A percentile compares a stretch with the other conserved stretches of the same genome.
Conservation (phyloP, 2,888 invertebrate species). For the Steinernema carpocapsae region DNA sequence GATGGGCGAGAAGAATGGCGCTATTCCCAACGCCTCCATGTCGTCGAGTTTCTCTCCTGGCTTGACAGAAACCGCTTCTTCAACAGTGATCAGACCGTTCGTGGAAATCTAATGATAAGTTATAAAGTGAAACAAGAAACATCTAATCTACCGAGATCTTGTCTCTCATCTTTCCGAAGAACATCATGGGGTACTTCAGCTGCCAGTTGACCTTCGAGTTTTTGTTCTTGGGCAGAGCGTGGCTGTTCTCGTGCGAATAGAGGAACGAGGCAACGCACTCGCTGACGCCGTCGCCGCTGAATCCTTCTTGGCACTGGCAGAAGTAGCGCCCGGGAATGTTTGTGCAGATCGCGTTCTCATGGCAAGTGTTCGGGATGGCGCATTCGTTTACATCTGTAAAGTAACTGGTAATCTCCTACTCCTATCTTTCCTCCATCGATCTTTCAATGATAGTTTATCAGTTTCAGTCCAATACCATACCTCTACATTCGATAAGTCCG, state of each 20-base stretch:
- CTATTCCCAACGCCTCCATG: conserved; percentile 59
- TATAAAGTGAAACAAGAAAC: no score
- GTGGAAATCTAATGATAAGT: conserved; percentile 57
- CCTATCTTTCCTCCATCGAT: no score
- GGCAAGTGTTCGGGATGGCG: conserved; percentile 55
- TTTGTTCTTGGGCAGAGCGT: conserved; percentile 54
- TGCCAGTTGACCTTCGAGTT: conserved; percentile 58
- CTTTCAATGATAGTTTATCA: no score
- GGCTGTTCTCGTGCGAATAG: conserved; percentile 54
- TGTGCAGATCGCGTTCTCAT: conserved; percentile 62
- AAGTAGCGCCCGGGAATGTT: conserved; percentile 68
- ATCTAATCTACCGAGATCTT: conserved; percentile 52
- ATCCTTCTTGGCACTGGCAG: conserved; percentile 66
- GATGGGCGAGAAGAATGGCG: conserved; percentile 65
- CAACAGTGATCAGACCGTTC: conserved; percentile 61
- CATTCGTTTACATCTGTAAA: conserved; percentile 65
- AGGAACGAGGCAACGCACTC: conserved; percentile 54
- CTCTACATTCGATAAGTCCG: conserved; percentile 60
- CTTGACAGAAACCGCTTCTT: conserved; percentile 47
- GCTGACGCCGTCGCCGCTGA: conserved; percentile 62
- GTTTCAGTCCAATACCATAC: conserved; percentile 40
- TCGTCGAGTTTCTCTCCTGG: conserved; percentile 53
- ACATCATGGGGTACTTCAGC: conserved; percentile 57
- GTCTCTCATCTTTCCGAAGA: conserved; percentile 60
- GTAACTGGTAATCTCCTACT: no score